Evolutionary conservation across 2,888 invertebrate species (phyloP), one percentile per base, ranked within the genome.

Genomic region (Netelia inedita): DNA sequence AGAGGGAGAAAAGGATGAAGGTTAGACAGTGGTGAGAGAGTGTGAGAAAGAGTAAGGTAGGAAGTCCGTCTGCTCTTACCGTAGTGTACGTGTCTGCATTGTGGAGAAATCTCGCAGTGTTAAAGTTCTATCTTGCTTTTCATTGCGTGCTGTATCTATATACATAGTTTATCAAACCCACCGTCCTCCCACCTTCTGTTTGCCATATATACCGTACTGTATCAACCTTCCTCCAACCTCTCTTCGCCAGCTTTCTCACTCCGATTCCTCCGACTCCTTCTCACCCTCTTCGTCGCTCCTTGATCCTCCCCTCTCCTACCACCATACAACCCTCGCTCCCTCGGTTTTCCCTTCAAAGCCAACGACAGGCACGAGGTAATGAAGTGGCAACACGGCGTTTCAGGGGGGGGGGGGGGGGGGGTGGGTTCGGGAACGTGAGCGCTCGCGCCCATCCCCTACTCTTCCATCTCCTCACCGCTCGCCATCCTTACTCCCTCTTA

Each of bases 331-430:
- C 87, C 89, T 87, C 86, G 72, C 82, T 35, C 59, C 28, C 61
- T 69, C 68, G 79, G 46, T 50, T 79, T 61, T 23, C 78, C 79
- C 71, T 68, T 57, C 63, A 28, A 71, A 69, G 69, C 19, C 76
- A 59, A 75, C 79, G 66, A 73, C 63, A 65, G 59, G 90, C 89
- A 88, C 83, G 90, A 90, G 91, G 92, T 92, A 92, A 92, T 92
- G 92, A 92, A 92, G 92, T 92, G 92, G 92, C 91, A 92, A 92
- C 92, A 91, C 89, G 91, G 88, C 89, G 90, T 90, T 92, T 90
- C 89, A 89, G 89, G 90, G 91, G 88, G n/a, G n/a, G n/a, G 3
- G 28, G 35, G 35, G 87, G 91, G 88, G n/a, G n/a, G n/a, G 3
- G 28, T 5, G 35, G 87, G 43, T 50, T 79, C 75, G 83, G 68